Evolutionary conservation across 1,140 invertebrate genomes (phyloP), one percentile per base, ranked within the genome.

Genomic region (Lithobius niger): DNA sequence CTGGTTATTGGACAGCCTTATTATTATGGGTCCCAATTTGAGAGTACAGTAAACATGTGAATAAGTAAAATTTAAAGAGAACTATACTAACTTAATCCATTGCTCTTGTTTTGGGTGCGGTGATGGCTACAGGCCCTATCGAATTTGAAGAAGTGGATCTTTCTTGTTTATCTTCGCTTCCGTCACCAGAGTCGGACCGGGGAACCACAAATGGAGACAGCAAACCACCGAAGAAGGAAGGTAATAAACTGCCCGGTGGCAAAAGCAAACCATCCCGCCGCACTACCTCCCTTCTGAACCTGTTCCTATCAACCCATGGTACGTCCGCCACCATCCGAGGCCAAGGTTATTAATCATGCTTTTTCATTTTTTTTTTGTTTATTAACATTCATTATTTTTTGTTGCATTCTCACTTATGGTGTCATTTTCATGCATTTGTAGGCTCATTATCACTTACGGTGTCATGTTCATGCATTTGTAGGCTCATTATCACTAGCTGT

Each of bases 221-320:
- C 50, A 76, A 74, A 66, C 63, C 69, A 60, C 63, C 67, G 64
- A 74, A 69, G 54, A 72, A 69, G 69, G 74, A 77, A 70, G 69
- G 72, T 71, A 67, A 66, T 66, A 65, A 65, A 62, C 61, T 63
- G 60, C 55, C 61, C 42, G 27, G 16, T 15, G n/a, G 10, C 4
- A 59, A 60, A 64, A 63, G 67, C 75, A 87, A 87, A 80, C 79
- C 83, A 73, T 88, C 85, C 71, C 83, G 86, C 73, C 84, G 88
- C 77, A 88, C 88, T 74, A 90, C 87, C 71, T 91, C 88, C 72
- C 81, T 92, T 69, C 80, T 91, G 72, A 91, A 92, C 81, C 79
- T 91, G 75, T 92, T 91, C 79, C 88, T 88, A 77, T 88, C 57
- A 45, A 59, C 57, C 76, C 86, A 88, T 81, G 87, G 86, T 82